phyloP scores from a whole-genome alignment of 2,888 invertebrate species.

The Parnassius apollo region DNA sequence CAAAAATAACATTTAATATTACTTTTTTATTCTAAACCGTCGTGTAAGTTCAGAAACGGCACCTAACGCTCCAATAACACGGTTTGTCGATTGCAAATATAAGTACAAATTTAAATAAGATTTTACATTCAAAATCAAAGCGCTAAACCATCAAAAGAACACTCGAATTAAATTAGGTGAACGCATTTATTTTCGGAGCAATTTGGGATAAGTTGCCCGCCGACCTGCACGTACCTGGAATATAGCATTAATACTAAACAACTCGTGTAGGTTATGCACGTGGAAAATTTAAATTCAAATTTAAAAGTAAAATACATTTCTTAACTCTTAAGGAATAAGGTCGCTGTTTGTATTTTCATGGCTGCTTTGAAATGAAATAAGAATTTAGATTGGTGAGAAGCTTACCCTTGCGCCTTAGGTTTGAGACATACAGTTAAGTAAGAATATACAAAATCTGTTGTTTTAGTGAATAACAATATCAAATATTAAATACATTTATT shows the following conservation, averaged over 20 bases:
- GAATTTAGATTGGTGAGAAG: conserved; percentile 13
- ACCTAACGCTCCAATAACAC: too few species aligned
- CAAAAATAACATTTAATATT: too few species aligned
- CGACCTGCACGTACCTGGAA: conserved; percentile 31
- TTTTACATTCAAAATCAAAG: conserved; percentile 10
- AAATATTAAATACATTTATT: too few species aligned
- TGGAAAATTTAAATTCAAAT: conserved; percentile 9
- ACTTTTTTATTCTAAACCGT: too few species aligned
- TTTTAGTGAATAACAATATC: too few species aligned
- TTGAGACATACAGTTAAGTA: conserved; percentile 8
- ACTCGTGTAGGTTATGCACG: conserved; percentile 21
- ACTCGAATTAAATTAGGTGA: conserved; percentile 22
- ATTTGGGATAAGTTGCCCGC: conserved; percentile 36
- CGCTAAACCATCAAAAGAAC: conserved; percentile 16
- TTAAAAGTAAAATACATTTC: not conserved
- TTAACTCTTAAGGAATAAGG: not conserved
- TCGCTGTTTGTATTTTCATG: conserved; percentile 1
- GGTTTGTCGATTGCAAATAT: not conserved
- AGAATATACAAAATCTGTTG: not conserved
- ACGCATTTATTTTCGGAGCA: conserved; percentile 31
- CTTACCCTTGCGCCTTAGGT: conserved; percentile 23
- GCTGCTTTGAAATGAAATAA: conserved; percentile 12
- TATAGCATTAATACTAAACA: conserved; percentile 38
- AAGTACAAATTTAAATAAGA: conserved; percentile 18
- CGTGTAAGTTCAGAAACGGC: too few species aligned